Evolutionary conservation across 2,797 vertebrate species (phyloP).

Genomic region (Strix occidentalis): DNA sequence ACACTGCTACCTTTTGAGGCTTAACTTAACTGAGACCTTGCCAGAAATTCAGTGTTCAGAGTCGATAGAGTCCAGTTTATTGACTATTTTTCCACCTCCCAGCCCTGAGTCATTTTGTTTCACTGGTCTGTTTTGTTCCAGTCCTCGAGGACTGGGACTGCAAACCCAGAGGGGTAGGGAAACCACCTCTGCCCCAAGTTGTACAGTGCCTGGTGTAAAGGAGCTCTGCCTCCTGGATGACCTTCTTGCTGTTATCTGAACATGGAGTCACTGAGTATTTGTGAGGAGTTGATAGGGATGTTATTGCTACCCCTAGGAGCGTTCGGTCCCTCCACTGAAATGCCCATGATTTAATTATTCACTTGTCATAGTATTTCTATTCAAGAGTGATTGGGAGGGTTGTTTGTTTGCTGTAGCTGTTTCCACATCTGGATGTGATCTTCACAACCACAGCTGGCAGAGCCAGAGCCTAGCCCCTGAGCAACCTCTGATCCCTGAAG

Average conservation of each 20-base stretch:
- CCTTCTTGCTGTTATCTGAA: not conserved
- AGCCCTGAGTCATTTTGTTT: not conserved
- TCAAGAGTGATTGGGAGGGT: not conserved
- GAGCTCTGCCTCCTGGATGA: not conserved
- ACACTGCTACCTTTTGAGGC: not conserved
- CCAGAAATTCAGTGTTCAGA: not conserved
- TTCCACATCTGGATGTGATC: not conserved
- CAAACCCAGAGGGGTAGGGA: not conserved
- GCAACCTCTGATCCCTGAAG: not conserved
- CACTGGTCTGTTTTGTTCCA: not conserved
- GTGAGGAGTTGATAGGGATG: not conserved
- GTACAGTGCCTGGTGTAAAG: not conserved
- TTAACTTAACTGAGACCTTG: not conserved
- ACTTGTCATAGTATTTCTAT: not conserved
- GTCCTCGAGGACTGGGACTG: not conserved
- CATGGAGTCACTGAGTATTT: not conserved
- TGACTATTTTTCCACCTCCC: not conserved
- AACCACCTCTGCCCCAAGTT: not conserved
- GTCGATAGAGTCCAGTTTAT: not conserved
- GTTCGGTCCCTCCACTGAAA: not conserved
- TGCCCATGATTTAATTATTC: not conserved
- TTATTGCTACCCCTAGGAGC: not conserved
- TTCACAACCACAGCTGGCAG: not conserved
- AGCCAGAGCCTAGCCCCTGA: not conserved
- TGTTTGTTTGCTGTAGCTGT: not conserved